A percentile compares a stretch with the other conserved stretches of the same genome.
Conservation (phyloP, 2,113 vertebrate species). For the Micronycteris hirsuta region DNA sequence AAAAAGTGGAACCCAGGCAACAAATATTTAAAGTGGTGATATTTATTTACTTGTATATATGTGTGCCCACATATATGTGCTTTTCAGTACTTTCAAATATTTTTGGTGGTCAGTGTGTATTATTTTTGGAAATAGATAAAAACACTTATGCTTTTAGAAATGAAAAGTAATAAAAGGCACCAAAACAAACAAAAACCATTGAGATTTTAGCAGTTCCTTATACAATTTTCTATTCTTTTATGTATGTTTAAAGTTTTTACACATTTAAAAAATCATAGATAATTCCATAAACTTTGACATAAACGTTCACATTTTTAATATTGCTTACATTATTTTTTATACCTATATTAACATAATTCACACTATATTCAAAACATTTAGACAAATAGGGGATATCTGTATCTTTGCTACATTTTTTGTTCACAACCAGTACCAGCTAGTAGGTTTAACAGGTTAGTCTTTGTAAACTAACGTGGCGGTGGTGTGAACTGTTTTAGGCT, state of each 20-base stretch:
- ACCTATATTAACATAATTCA: not conserved
- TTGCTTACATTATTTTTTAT: not conserved
- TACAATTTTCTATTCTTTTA: not conserved
- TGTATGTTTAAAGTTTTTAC: not conserved
- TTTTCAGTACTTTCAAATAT: not conserved
- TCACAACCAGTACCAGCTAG: not conserved
- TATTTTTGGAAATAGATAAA: not conserved
- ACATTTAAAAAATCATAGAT: not conserved
- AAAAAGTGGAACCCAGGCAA: not conserved
- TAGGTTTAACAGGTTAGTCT: not conserved
- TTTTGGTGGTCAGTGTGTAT: not conserved
- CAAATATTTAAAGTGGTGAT: not conserved
- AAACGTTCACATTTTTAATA: not conserved
- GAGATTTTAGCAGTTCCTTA: not conserved
- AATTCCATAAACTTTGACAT: not conserved
- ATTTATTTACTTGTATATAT: not conserved
- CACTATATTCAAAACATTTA: not conserved
- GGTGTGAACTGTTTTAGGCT: not conserved
- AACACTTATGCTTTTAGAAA: not conserved
- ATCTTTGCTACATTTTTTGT: not conserved
- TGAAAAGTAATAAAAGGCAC: not conserved
- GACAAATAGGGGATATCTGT: not conserved
- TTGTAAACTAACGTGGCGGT: not conserved
- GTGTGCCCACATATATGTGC: not conserved
- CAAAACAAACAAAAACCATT: not conserved